These are phyloP conservation scores for Lagopus muta DNA, from an alignment of 2,113 vertebrate species.

Conservation along the genomic window DNA sequence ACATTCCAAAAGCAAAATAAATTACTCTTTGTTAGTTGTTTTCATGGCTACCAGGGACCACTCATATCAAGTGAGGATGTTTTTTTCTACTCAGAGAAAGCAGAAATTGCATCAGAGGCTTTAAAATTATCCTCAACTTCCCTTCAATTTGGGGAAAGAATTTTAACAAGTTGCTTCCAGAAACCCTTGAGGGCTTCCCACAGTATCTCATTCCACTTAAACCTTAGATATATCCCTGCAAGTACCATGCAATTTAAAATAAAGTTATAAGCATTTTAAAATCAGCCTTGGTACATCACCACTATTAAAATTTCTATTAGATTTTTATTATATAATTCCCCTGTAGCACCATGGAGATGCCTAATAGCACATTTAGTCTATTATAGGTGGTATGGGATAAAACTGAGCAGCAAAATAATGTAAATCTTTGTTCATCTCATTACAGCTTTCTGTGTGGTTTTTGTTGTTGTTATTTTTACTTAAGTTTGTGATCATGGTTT, in stretches of 20 bases:
- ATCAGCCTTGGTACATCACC: neutral
- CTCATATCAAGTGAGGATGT: neutral
- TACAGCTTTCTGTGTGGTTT: neutral
- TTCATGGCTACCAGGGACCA: neutral
- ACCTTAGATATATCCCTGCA: neutral
- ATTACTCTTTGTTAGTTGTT: conserved; percentile 19
- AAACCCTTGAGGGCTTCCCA: conserved; percentile 18
- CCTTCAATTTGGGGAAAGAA: conserved; percentile 50
- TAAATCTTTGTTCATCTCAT: neutral
- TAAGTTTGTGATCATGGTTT: neutral
- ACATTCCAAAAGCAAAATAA: conserved; percentile 36
- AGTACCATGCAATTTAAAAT: conserved; percentile 47
- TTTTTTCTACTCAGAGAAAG: neutral
- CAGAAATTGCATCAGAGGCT: conserved; percentile 18
- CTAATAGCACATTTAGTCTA: conserved; percentile 22
- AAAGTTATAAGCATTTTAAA: conserved; percentile 37
- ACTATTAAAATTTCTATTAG: conserved; percentile 49
- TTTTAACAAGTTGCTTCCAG: conserved; percentile 61
- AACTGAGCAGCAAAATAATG: neutral
- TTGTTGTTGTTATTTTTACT: neutral
- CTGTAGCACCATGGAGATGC: conserved; percentile 9
- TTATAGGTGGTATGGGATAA: neutral
- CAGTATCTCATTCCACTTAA: conserved; percentile 24
- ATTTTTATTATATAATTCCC: conserved; percentile 47
- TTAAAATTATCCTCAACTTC: conserved; percentile 54